phyloP scores from a whole-genome alignment of 2,797 vertebrate genomes.

The Enteromius paludinosus region DNA sequence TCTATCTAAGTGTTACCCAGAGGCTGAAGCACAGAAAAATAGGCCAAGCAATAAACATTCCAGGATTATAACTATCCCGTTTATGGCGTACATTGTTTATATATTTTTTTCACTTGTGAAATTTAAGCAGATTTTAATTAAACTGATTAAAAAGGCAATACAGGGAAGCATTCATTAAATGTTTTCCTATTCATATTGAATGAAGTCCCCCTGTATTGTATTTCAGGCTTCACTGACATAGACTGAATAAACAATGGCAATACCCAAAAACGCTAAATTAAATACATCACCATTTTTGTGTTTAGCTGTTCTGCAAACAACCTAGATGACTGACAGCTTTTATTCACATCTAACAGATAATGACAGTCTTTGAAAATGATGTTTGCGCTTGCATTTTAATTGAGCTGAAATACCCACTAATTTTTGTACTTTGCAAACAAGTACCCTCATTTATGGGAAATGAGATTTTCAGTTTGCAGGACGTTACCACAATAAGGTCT shows the following conservation, averaged over 20 bases:
- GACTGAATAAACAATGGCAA: constrained; percentile 65
- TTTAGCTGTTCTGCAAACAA: constrained; percentile 75
- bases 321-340: constrained; percentile 84
- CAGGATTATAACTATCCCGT: background rate
- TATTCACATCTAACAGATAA: constrained; percentile 82
- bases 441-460: constrained; percentile 86
- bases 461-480: constrained; percentile 89
- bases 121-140: background rate
- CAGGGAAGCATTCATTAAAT: constrained; percentile 5
- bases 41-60: background rate
- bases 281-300: constrained; percentile 73
- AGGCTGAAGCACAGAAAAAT: constrained; percentile 8
- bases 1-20: background rate
- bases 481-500: constrained; percentile 85
- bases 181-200: constrained; percentile 30
- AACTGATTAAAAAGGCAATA: background rate
- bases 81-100: background rate
- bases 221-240: constrained; percentile 47
- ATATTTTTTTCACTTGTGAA: background rate
- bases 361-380: constrained; percentile 86
- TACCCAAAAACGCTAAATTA: constrained; percentile 73
- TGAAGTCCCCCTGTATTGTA: constrained; percentile 34
- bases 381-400: constrained; percentile 80
- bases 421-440: constrained; percentile 84
- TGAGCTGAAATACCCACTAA: constrained; percentile 79